These are phyloP conservation scores for Rhadina sibilatrix DNA, from an alignment of 2,113 vertebrate genomes.

Conservation along the genomic window DNA sequence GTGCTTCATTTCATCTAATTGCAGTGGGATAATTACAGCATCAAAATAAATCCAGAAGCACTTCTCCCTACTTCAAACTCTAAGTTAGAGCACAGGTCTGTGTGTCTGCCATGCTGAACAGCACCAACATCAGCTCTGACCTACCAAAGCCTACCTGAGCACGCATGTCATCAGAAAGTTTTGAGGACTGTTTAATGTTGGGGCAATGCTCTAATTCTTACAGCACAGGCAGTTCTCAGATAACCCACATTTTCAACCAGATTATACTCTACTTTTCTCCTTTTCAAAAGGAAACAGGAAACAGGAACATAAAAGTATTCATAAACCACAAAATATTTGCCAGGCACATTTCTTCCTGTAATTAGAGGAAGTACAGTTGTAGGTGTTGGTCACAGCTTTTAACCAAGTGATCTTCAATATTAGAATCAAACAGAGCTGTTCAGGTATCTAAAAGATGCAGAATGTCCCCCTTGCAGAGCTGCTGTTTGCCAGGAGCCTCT, in stretches of 20 bases:
- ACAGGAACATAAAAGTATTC: background rate
- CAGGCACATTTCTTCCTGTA: background rate
- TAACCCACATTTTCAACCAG: background rate
- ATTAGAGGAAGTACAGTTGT: background rate
- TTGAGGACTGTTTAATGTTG: background rate
- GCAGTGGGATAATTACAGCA: background rate
- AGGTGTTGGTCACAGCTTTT: background rate
- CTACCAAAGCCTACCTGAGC: accelerated
- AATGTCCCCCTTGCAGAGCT: background rate
- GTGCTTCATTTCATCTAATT: background rate
- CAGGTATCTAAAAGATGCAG: background rate
- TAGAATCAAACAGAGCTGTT: background rate
- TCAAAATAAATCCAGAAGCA: background rate
- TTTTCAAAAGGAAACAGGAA: background rate
- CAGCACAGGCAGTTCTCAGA: background rate
- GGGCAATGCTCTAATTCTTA: background rate
- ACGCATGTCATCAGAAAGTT: background rate
- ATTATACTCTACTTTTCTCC: background rate
- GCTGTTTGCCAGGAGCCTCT: background rate
- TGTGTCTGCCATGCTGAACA: accelerated
- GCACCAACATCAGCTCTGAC: accelerated
- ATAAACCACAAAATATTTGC: background rate
- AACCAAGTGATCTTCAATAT: background rate
- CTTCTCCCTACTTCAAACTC: background rate
- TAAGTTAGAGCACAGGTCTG: background rate